Percentiles rank a stretch among this genome's conserved stretches.
These are phyloP conservation scores for Neodiprion lecontei DNA, from an alignment of 1,140 invertebrate genomes.

Conservation along the genomic window DNA sequence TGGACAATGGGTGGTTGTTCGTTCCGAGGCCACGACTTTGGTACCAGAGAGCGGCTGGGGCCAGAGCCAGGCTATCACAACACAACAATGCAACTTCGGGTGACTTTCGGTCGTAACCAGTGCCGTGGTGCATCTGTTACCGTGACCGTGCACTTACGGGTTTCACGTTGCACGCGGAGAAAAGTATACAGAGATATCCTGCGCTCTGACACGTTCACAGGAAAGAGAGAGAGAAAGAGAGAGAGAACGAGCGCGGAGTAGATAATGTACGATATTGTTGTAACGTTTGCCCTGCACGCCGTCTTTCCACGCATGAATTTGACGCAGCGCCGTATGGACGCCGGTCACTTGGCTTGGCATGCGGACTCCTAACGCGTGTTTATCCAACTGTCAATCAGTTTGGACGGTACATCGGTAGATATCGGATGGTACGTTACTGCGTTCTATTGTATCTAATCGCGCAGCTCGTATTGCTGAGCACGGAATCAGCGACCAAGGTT, in stretches of 20 bases:
- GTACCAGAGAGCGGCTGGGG: background rate
- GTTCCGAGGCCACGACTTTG: too few relatives aligned
- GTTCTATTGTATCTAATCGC: background rate
- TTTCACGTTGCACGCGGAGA: background rate
- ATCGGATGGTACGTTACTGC: background rate
- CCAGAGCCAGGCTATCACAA: background rate
- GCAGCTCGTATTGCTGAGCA: background rate
- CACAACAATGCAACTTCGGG: slow-evolving; percentile 6
- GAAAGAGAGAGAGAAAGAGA: background rate
- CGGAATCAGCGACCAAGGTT: background rate
- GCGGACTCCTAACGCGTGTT: slow-evolving; percentile 34
- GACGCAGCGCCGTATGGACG: background rate
- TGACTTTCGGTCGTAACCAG: background rate
- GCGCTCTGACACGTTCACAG: background rate
- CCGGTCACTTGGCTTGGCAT: too few relatives aligned
- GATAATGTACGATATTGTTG: background rate
- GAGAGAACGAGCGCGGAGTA: background rate
- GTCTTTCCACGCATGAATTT: background rate
- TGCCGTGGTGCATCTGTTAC: background rate
- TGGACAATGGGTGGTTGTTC: too few relatives aligned
- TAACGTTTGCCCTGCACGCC: background rate
- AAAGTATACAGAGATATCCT: background rate
- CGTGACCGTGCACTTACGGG: background rate
- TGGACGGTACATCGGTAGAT: background rate
- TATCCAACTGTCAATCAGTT: slow-evolving; percentile 46